Evolutionary conservation across 2,888 invertebrate genomes (phyloP), one percentile per base, ranked within the genome.

Genomic region (Koerneria pararmatus): DNA sequence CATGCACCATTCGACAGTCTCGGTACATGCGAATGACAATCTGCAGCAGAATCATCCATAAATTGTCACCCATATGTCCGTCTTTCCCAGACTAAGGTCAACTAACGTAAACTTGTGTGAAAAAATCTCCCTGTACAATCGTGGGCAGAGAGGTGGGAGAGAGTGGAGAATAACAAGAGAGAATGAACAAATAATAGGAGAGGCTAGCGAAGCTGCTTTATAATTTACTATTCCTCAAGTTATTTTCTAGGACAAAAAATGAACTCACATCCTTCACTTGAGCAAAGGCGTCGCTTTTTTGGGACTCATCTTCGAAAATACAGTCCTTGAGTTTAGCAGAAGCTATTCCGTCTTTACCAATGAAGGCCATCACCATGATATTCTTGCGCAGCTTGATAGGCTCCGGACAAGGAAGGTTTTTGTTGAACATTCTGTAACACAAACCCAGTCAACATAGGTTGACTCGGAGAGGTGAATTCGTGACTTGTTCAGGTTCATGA

Each of bases 1-100:
- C 88, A 78, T 88, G 88, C 2, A 88, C 87, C 63, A 89, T 82
- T n/a, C 83, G 82, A 73, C 88, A 88, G 35, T 86, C 83, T 4
- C 82, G 79, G 80, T 87, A 88, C 81, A 88, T 78, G 51, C 79
- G 83, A 69, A 83, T 83, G 84, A 88, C 85, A 24, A 86, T 84
- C 87, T 87, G 78, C 3, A 81, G 80, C 67, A 48, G 60, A 46
- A 31, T 6, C 1, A n/a, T n/a, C n/a, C n/a, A n/a, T n/a, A n/a
- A n/a, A n/a, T n/a, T 6, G 2, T n/a, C n/a, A n/a, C n/a, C n/a
- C n/a, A n/a, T n/a, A n/a, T n/a, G n/a, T n/a, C n/a, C n/a, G n/a
- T n/a, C n/a, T n/a, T n/a, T n/a, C n/a, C n/a, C n/a, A n/a, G n/a
- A n/a, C n/a, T n/a, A n/a, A n/a, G n/a, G n/a, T n/a, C n/a, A n/a